Evolutionary conservation across 2,797 vertebrate species (phyloP).

Genomic region (Paratrypauchen microcephalus): DNA sequence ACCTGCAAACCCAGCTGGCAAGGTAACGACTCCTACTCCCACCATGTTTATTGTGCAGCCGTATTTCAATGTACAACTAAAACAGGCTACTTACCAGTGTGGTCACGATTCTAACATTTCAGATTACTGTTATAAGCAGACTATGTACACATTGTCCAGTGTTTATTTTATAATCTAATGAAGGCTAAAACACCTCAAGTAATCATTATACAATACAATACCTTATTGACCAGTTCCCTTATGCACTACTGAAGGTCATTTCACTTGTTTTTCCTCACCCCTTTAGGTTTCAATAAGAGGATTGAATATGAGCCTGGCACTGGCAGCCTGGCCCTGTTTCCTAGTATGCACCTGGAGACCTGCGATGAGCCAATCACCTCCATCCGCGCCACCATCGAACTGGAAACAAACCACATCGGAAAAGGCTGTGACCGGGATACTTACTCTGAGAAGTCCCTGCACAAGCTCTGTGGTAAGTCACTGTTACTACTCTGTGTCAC

Average conservation of each 20-base stretch:
- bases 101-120: background rate
- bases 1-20: constrained; percentile 96
- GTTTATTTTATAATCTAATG: constrained; percentile 29
- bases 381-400: constrained; percentile 84
- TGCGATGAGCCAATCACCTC: constrained; percentile 92
- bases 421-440: constrained; percentile 98
- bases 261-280: constrained; percentile 13
- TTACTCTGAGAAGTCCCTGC: constrained; percentile 96
- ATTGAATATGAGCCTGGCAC: constrained; percentile 97
- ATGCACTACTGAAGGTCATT: constrained; percentile 27
- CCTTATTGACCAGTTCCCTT: constrained; percentile 8
- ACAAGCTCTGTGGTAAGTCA: constrained; percentile 90
- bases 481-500: background rate
- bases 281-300: constrained; percentile 90
- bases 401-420: constrained; percentile 96
- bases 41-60: constrained; percentile 13
- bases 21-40: constrained; percentile 73
- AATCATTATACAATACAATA: constrained; percentile 23
- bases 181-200: background rate
- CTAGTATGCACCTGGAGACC: constrained; percentile 90
- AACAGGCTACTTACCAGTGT: background rate
- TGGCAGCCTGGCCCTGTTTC: constrained; percentile 90
- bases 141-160: background rate
- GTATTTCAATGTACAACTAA: constrained; percentile 33
- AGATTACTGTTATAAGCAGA: background rate